Conservation (phyloP, 2,797 vertebrate species). For the Merluccius polli region DNA sequence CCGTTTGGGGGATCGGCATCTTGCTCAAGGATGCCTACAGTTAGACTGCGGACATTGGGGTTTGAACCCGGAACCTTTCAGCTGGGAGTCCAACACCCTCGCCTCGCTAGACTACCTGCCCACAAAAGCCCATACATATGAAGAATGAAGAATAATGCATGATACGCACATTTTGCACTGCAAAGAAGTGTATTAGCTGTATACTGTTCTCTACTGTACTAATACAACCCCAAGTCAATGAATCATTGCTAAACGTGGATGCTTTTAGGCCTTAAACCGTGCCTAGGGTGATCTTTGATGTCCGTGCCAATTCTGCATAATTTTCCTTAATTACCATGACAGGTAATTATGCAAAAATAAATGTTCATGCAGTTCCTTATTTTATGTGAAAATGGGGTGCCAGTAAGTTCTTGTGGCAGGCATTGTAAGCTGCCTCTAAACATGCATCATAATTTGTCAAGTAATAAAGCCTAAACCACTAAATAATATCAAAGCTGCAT, state of each 20-base stretch:
- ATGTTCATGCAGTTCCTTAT: neutral
- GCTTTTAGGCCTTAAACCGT: constrained; percentile 19
- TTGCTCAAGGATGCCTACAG: neutral
- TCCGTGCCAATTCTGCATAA: constrained; percentile 27
- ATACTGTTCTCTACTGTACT: neutral
- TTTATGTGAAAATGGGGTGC: neutral
- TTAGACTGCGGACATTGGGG: neutral
- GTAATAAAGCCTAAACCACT: neutral
- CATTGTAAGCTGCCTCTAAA: neutral
- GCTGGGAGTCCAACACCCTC: neutral
- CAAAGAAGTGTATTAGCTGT: neutral
- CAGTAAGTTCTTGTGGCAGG: neutral
- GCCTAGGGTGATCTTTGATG: constrained; percentile 24
- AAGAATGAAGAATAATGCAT: neutral
- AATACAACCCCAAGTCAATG: neutral
- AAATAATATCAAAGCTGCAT: neutral
- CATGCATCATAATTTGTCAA: neutral
- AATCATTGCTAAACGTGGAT: constrained; percentile 6
- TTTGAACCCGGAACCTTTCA: neutral
- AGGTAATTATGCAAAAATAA: constrained; percentile 45
- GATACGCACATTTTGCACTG: neutral
- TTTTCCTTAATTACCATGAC: constrained; percentile 35
- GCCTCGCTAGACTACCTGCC: neutral
- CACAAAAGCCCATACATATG: neutral
- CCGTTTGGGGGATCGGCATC: too few species aligned